Evolutionary conservation across 2,113 vertebrate species (phyloP), one percentile per base, ranked within the genome.

Genomic region (Accipiter virgatus): DNA sequence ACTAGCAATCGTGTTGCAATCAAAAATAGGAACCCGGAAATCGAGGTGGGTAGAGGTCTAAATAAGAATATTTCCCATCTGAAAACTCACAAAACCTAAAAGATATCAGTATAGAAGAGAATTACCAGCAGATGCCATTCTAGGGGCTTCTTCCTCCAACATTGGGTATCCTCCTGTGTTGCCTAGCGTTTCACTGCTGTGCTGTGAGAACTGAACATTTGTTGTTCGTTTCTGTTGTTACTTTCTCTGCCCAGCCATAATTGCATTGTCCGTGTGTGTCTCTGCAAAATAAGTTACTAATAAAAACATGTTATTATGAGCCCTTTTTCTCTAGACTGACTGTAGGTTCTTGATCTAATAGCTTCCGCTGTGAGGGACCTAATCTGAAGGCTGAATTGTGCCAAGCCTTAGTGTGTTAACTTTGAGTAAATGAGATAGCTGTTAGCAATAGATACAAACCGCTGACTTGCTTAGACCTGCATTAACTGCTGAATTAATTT

Each of bases 401-500:
- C 36, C 47, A 47, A 62, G 27, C 26, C 16, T 71, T 50, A 59
- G 38, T 1, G 0, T 55, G 13, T 6, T 72, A 47, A 32, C 23
- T 81, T 71, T 10, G 29, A 59, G 47, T 68, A 38, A 68, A 38
- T 47, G 17, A 23, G 58, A 18, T 1, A 47, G 32, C 13, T 88
- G 9, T 65, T 75, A 73, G 5, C 25, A 63, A 1, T 15, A 82
- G 42, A 25, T 85, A n/a, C 6, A 78, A 58, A 58, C 59, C 0
- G 1, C 18, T 66, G 36, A 21, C 17, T 34, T 20, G 11, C 34
- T 56, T 48, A 75, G n/a, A 38, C 20, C 22, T 94, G 36, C 11
- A 25, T 68, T 93, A 93, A 95, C 71, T 95, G 27, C 71, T 89
- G 73, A 79, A 91, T 90, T 84, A 42, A 63, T 74, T 70, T 97